Evolutionary conservation across 2,888 invertebrate genomes (phyloP).

Genomic region (Aphidius colemani): DNA sequence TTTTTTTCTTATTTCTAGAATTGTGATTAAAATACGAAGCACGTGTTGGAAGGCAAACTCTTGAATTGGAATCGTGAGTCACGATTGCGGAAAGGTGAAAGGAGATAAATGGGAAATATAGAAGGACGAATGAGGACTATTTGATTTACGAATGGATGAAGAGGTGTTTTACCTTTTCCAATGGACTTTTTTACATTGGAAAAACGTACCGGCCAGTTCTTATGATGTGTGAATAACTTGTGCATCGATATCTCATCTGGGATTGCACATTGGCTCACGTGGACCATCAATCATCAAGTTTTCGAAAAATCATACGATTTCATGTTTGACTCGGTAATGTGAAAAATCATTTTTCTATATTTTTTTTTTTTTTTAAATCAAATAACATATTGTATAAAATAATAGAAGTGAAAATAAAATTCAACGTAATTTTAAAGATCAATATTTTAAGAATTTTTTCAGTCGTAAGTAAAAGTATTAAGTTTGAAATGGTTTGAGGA

Average conservation of each 20-base stretch:
- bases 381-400: no score
- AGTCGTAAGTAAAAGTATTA: neutral
- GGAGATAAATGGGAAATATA: conserved; percentile 21
- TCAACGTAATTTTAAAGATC: no score
- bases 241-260: conserved; percentile 30
- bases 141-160: conserved; percentile 34
- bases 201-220: conserved; percentile 19
- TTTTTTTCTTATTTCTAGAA: no score
- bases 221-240: conserved; percentile 22
- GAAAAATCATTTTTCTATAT: neutral
- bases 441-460: no score
- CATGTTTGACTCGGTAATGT: neutral
- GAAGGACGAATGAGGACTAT: conserved; percentile 26
- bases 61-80: conserved; percentile 23
- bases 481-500: conserved; percentile 4
- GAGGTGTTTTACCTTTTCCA: conserved; percentile 31
- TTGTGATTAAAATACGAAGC: conserved; percentile 16
- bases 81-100: conserved; percentile 22
- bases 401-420: neutral
- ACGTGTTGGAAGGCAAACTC: conserved; percentile 26
- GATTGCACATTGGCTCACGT: conserved; percentile 27
- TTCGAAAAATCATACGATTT: no score
- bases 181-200: conserved; percentile 20
- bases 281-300: conserved; percentile 31
- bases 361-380: no score